Evolutionary conservation across 2,797 vertebrate species (phyloP).

Genomic region (Valencia hispanica): DNA sequence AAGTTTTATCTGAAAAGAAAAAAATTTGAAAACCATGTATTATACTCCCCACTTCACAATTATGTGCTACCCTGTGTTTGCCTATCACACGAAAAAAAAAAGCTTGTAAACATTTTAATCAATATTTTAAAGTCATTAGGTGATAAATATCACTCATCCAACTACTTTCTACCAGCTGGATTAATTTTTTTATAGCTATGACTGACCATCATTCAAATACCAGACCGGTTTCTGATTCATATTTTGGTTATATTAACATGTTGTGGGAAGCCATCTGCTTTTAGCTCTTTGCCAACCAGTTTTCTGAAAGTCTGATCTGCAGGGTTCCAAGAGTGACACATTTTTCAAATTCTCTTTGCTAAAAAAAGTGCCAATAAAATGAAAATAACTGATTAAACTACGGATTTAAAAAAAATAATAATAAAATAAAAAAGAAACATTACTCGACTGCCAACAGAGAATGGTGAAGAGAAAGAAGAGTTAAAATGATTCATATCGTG

Average conservation of each 20-base stretch:
- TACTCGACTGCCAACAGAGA: background rate
- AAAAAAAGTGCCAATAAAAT: background rate
- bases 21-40: too few species aligned
- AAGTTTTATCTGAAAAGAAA: too few species aligned
- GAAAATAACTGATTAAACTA: background rate
- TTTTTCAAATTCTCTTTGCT: conserved; percentile 16
- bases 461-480: background rate
- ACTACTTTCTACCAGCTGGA: background rate
- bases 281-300: conserved; percentile 1
- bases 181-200: background rate
- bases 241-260: conserved; percentile 2
- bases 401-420: background rate
- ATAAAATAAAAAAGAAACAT: background rate
- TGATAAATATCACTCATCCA: background rate
- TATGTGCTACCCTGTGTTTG: too few species aligned
- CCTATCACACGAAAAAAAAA: too few species aligned
- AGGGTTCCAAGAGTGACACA: conserved; percentile 5
- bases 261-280: conserved; percentile 28
- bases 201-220: background rate
- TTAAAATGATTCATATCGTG: background rate
- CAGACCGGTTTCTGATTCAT: background rate
- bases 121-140: background rate
- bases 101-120: background rate
- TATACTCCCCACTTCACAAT: too few species aligned
- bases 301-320: conserved; percentile 7